phyloP scores from a whole-genome alignment of 2,797 vertebrate species.

The Leontopithecus rosalia region DNA sequence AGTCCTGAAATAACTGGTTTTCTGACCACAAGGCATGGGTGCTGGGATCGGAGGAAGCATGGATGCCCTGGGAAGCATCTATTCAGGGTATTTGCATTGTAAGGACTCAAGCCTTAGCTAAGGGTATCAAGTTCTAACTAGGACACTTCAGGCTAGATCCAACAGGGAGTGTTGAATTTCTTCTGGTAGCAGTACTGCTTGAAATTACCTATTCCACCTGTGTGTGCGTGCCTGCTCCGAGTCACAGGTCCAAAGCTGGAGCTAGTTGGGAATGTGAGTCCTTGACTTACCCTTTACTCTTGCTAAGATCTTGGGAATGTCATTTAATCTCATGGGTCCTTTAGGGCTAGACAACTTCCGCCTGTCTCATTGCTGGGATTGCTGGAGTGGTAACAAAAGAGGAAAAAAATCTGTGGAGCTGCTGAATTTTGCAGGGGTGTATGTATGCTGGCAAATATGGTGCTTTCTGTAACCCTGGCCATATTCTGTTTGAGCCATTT shows the following conservation, averaged over 20 bases:
- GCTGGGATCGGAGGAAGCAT: background rate
- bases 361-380: background rate
- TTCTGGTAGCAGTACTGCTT: background rate
- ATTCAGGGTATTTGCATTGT: background rate
- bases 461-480: background rate
- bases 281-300: background rate
- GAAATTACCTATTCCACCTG: background rate
- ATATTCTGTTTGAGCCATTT: background rate
- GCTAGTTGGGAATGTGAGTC: background rate
- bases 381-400: background rate
- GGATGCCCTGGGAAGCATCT: background rate
- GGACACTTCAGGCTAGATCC: constrained; percentile 17
- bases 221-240: background rate
- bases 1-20: background rate
- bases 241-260: background rate
- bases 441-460: background rate
- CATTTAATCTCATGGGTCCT: background rate
- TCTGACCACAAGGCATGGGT: background rate
- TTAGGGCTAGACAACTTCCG: background rate
- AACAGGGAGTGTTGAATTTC: constrained; percentile 34
- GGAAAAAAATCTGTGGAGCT: background rate
- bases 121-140: background rate
- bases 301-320: background rate
- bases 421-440: background rate
- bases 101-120: background rate